These are phyloP conservation scores for Burhinus bistriatus DNA, from an alignment of 2,113 vertebrate species.

Conservation along the genomic window DNA sequence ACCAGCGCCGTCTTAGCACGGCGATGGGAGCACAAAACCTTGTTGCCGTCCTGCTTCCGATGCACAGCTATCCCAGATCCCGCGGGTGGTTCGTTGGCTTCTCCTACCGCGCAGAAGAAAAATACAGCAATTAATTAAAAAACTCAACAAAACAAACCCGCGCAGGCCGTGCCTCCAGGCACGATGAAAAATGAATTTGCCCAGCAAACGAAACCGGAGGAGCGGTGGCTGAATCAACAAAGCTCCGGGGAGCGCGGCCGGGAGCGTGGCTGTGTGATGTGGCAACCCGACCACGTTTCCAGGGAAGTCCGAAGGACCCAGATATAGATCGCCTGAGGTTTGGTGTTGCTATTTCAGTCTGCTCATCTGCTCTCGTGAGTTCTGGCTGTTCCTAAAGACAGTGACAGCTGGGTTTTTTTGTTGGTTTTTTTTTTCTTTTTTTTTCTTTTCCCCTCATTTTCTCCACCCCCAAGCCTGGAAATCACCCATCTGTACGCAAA, in stretches of 20 bases:
- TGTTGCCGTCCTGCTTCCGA: not conserved
- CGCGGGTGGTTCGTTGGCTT: fast-evolving
- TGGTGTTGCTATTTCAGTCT: slow-evolving; percentile 3
- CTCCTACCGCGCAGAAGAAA: not conserved
- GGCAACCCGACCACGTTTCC: not conserved
- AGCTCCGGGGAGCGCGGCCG: fast-evolving
- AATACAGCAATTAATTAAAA: not conserved
- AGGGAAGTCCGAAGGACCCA: not conserved
- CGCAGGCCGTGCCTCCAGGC: fast-evolving
- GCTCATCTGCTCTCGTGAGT: not conserved
- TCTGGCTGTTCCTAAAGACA: not conserved
- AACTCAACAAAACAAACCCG: not conserved
- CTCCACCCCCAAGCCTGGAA: not conserved
- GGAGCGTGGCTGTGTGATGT: not conserved
- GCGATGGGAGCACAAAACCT: not conserved
- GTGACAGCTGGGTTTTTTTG: slow-evolving; percentile 1
- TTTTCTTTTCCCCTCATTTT: not conserved
- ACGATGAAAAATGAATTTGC: not conserved
- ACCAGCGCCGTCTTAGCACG: fast-evolving
- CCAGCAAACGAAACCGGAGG: not conserved
- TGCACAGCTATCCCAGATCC: not conserved
- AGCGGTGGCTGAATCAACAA: not conserved
- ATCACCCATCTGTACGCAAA: not conserved
- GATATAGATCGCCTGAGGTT: not conserved
- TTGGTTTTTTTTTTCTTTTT: not conserved